Percentiles rank a stretch among this genome's conserved stretches.
These are phyloP conservation scores for Tortricodes alternella DNA, from an alignment of 2,888 invertebrate species.

Conservation along the genomic window DNA sequence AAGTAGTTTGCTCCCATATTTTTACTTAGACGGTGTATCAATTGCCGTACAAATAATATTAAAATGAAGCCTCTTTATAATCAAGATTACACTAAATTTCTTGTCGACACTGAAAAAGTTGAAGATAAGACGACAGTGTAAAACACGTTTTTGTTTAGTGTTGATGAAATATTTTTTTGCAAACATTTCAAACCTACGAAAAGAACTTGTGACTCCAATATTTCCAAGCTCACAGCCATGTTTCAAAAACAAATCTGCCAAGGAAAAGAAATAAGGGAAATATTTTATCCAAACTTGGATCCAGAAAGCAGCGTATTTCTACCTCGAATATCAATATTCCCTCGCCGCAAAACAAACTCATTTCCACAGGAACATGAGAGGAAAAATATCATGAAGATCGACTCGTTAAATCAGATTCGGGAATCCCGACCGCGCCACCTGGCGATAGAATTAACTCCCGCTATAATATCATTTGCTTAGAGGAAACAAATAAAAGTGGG, in stretches of 20 bases:
- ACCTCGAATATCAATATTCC: constrained; percentile 22
- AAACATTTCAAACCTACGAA: too few species aligned
- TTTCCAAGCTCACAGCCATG: not conserved
- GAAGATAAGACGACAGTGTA: too few species aligned
- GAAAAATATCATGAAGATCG: constrained; percentile 23
- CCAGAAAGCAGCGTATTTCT: constrained; percentile 2
- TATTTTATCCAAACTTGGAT: constrained; percentile 7
- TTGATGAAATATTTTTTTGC: too few species aligned
- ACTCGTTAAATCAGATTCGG: constrained; percentile 29
- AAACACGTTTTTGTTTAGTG: too few species aligned
- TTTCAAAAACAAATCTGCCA: constrained; percentile 10
- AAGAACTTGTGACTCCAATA: not conserved
- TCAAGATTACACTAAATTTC: too few species aligned
- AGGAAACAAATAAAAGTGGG: constrained; percentile 50
- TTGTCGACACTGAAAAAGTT: too few species aligned
- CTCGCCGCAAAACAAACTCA: constrained; percentile 14
- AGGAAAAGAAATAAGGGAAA: not conserved
- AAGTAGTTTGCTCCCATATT: too few species aligned
- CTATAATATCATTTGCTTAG: constrained; percentile 61
- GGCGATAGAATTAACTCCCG: constrained; percentile 56
- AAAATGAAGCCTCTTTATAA: too few species aligned
- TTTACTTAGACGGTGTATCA: too few species aligned
- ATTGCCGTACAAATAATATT: too few species aligned
- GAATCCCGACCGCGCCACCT: constrained; percentile 38
- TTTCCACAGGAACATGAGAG: constrained; percentile 16